Base-by-base conservation (phyloP, 1,140 invertebrate species). In the Telenomus remus region DNA sequence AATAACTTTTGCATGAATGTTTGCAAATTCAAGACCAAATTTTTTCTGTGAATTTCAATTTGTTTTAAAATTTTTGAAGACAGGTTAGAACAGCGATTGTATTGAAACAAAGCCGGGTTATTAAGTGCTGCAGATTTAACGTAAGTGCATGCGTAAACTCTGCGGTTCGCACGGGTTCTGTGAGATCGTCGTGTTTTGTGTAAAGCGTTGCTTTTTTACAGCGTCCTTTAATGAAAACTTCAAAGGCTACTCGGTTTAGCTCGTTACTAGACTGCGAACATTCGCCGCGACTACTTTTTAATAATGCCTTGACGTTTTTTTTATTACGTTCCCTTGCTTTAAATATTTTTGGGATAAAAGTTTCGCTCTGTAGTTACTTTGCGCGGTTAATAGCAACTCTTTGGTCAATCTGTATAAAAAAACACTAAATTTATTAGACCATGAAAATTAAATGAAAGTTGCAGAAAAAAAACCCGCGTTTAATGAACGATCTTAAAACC, bases 221-320 rank as follows among this genome's bases (percentile, higher is more conserved):
- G 39, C 39, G 46, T 60, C 34, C 43, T 65, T 16, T 68, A 74
- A 63, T 51, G 63, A 27, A 64, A 69, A 75, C 73, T 70, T 76
- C 54, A 70, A 76, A 76, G 54, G 59, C 50, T 15, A 42, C 48
- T 59, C 16, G 64, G 64, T 75, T 69, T 65, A 15, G 53, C 47
- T 76, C 59, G 53, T 76, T 76, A 76, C 14, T 54, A 57, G 64
- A 76, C 53, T 76, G 19, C 1, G 19, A 27, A 6, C 19, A 27
- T 63, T 46, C 12, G 54, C 19, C 10, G 19, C 42, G 46, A 47
- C 33, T 51, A 51, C 55, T 61, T 61, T 68, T 61, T 60, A 56
- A 46, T 47, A 46, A 11, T 16, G 39, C 35, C 37, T 42, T 27
- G 19, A 27, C 27, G n/a, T 35, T 48, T 50, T 68, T 68, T 33